Evolutionary conservation across 2,113 vertebrate genomes (phyloP).

Genomic region (Mirounga angustirostris): DNA sequence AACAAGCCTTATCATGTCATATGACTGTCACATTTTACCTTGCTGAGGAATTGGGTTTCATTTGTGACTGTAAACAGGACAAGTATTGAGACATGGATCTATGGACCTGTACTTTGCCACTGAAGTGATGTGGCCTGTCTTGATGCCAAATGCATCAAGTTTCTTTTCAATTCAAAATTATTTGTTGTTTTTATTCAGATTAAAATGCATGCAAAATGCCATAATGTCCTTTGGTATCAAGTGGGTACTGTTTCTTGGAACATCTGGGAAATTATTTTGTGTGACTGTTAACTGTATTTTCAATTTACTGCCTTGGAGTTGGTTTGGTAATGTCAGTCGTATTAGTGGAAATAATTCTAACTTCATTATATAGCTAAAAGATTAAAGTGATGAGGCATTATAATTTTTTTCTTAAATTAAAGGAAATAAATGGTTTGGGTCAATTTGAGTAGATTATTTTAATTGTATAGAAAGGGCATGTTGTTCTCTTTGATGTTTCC

Average conservation of each 20-base stretch:
- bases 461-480: background rate
- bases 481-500: constrained; percentile 66
- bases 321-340: constrained; percentile 52
- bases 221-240: background rate
- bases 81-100: background rate
- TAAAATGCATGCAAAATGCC: constrained; percentile 19
- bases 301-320: constrained; percentile 13
- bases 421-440: constrained; percentile 63
- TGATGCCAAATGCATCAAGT: background rate
- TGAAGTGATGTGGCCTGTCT: background rate
- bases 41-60: background rate
- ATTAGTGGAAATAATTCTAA: background rate
- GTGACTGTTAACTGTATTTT: constrained; percentile 48
- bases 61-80: background rate
- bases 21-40: background rate
- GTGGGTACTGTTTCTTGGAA: constrained; percentile 13
- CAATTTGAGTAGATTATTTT: constrained; percentile 68
- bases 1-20: background rate
- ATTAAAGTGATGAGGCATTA: background rate
- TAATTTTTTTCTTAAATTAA: constrained; percentile 63
- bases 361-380: constrained; percentile 60
- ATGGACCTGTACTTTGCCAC: background rate
- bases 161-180: constrained; percentile 13
- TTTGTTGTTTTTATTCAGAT: background rate
- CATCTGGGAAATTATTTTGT: constrained; percentile 45